phyloP scores from a whole-genome alignment of 2,888 invertebrate genomes.

The Neocrepidodera transversa region DNA sequence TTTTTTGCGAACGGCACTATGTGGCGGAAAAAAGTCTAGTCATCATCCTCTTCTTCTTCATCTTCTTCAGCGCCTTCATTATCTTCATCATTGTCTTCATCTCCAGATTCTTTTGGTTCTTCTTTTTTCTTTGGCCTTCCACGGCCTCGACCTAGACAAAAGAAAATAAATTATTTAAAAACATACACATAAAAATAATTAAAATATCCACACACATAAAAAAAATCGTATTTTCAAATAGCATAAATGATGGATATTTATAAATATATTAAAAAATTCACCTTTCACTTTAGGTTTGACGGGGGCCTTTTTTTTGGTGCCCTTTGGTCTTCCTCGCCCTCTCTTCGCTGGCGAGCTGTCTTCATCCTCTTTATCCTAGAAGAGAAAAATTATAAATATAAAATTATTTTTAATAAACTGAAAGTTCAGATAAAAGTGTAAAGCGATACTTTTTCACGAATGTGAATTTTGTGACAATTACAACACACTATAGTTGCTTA shows the following conservation, averaged over 20 bases:
- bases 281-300: slow-evolving; percentile 59
- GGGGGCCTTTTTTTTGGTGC: slow-evolving; percentile 61
- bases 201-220: no score
- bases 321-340: slow-evolving; percentile 66
- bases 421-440: no score
- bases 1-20: not conserved
- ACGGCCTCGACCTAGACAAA: slow-evolving; percentile 51
- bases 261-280: no score
- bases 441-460: no score
- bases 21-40: not conserved
- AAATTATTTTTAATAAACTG: no score
- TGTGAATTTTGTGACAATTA: no score
- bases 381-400: slow-evolving; percentile 14
- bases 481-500: no score
- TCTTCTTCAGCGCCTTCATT: slow-evolving; percentile 57
- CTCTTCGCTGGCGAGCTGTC: slow-evolving; percentile 61
- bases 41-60: slow-evolving; percentile 55
- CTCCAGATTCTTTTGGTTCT: slow-evolving; percentile 57
- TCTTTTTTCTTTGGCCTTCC: slow-evolving; percentile 62
- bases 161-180: not conserved
- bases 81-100: slow-evolving; percentile 59
- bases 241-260: no score
- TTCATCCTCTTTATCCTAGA: slow-evolving; percentile 49
- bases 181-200: no score
- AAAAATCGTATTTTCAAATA: no score